These are phyloP conservation scores for Steinernema khuongi DNA, from an alignment of 1,140 invertebrate species.

Conservation along the genomic window DNA sequence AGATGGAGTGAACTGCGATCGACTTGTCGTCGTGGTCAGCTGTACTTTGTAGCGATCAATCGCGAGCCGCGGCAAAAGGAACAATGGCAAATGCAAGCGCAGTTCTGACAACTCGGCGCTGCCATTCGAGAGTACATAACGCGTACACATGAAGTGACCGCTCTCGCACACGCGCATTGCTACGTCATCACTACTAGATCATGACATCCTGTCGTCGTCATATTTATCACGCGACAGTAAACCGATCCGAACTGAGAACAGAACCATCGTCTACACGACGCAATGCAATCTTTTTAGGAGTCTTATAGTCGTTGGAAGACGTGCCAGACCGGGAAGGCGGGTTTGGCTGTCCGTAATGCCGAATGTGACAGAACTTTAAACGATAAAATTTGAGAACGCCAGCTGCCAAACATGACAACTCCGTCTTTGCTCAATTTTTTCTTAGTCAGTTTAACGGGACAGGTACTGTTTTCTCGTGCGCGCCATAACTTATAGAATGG, in stretches of 20 bases:
- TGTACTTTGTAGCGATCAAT: slow-evolving; percentile 17
- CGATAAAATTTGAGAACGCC: too few relatives aligned
- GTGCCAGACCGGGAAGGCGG: too few relatives aligned
- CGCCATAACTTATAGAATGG: neutral
- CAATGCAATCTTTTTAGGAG: neutral
- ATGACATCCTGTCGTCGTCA: neutral
- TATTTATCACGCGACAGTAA: neutral
- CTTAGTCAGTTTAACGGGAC: neutral
- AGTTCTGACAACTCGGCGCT: too few relatives aligned
- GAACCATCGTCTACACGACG: neutral
- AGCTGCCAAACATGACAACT: too few relatives aligned
- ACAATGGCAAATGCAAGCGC: neutral
- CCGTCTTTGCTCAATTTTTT: neutral
- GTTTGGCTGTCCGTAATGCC: too few relatives aligned
- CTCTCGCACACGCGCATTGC: too few relatives aligned
- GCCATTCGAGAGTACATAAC: too few relatives aligned
- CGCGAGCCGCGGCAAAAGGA: neutral
- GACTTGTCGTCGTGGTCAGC: neutral
- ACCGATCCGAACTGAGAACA: neutral
- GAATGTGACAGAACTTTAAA: too few relatives aligned
- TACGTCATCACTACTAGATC: too few relatives aligned
- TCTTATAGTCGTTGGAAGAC: neutral
- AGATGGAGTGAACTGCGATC: neutral
- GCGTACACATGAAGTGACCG: too few relatives aligned
- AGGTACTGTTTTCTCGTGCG: neutral